Percentiles rank a stretch among this genome's conserved stretches.
phyloP scores from a whole-genome alignment of 2,797 vertebrate species.

The Rhinatrema bivittatum region DNA sequence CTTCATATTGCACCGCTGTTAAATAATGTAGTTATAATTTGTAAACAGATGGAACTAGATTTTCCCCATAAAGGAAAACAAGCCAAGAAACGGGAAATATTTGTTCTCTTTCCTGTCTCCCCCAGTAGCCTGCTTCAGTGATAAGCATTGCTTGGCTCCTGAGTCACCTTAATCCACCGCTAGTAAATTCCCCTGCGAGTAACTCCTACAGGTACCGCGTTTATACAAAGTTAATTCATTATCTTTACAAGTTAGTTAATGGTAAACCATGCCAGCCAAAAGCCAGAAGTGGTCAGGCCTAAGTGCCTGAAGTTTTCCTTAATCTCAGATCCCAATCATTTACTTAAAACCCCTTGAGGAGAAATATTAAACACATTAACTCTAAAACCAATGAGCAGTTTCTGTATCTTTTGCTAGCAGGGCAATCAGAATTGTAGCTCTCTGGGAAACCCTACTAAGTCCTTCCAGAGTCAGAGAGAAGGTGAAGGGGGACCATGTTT shows the following conservation, averaged over 20 bases:
- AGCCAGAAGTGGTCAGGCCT: slow-evolving; percentile 3
- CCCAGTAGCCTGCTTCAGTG: too few relatives aligned
- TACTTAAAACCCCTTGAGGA: slow-evolving; percentile 3
- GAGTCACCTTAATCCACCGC: neutral
- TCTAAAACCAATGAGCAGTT: too few relatives aligned
- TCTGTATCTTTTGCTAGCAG: too few relatives aligned
- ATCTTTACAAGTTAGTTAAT: slow-evolving; percentile 10
- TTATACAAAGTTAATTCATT: slow-evolving; percentile 1
- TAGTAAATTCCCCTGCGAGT: slow-evolving; percentile 8
- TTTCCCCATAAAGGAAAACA: slow-evolving; percentile 15
- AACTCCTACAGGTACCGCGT: slow-evolving; percentile 4
- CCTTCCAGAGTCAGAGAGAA: too few relatives aligned
- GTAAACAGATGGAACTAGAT: neutral
- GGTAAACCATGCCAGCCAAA: slow-evolving; percentile 4
- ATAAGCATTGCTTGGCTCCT: too few relatives aligned
- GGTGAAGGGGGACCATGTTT: too few relatives aligned
- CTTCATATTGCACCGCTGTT: slow-evolving; percentile 29
- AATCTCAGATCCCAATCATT: slow-evolving; percentile 12
- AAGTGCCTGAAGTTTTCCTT: neutral
- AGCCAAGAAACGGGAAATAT: slow-evolving; percentile 6
- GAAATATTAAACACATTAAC: neutral
- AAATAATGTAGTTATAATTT: slow-evolving; percentile 15
- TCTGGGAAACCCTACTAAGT: too few relatives aligned
- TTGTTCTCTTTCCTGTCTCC: slow-evolving; percentile 18
- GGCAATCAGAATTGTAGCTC: too few relatives aligned